A percentile compares a stretch with the other conserved stretches of the same genome.
Evolutionary conservation across 2,888 invertebrate species (phyloP).

Genomic region (Heliconius ethilla): DNA sequence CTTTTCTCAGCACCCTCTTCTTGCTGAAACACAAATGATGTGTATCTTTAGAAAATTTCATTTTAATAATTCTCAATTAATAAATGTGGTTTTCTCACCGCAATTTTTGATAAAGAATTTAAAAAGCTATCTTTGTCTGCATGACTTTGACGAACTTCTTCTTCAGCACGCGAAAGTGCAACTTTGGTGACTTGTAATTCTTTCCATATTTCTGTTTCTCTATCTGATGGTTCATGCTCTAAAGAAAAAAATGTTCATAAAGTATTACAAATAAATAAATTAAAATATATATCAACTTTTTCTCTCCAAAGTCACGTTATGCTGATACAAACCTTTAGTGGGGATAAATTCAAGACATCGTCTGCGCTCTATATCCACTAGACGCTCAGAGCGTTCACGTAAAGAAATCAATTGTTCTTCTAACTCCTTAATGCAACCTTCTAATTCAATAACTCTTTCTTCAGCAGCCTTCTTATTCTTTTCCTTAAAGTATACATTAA

Average conservation of each 20-base stretch:
- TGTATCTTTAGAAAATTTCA: not conserved
- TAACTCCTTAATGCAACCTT: constrained; percentile 59
- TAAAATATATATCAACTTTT: too few species aligned
- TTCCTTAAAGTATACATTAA: constrained; percentile 52
- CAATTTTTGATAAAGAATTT: constrained; percentile 72
- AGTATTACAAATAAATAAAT: not conserved
- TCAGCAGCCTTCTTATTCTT: constrained; percentile 55
- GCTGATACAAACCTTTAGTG: constrained; percentile 58
- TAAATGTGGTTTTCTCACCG: constrained; percentile 57
- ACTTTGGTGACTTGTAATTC: constrained; percentile 70
- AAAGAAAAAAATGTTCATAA: not conserved
- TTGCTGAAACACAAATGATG: constrained; percentile 57
- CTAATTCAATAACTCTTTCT: constrained; percentile 54
- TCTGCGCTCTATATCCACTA: constrained; percentile 64
- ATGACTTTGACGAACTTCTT: constrained; percentile 67
- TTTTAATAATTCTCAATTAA: not conserved
- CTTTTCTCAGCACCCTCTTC: constrained; percentile 62
- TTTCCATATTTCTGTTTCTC: constrained; percentile 77
- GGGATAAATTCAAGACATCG: constrained; percentile 69
- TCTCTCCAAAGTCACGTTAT: not conserved
- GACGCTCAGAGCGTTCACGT: constrained; percentile 61
- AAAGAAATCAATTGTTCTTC: constrained; percentile 58
- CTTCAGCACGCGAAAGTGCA: constrained; percentile 64
- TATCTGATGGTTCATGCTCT: constrained; percentile 72
- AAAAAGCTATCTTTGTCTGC: constrained; percentile 79